Base-by-base conservation (phyloP, 2,888 invertebrate species). In the Drosophila fulvimacula region DNA sequence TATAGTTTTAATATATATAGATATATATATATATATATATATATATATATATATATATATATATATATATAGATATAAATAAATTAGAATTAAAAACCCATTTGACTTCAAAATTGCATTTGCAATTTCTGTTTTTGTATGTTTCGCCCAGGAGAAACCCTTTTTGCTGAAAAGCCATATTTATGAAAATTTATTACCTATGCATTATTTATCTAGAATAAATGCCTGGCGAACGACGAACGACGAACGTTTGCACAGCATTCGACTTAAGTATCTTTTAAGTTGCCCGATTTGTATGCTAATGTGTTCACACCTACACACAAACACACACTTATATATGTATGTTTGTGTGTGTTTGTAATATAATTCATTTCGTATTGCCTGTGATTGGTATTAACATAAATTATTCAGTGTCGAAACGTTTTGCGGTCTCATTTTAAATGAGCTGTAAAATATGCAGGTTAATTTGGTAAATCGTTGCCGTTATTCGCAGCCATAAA, bases 381-480 rank as follows among this genome's bases (percentile, higher is more conserved):
- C 71, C 69, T 66, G 57, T 80, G 80, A 80, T 80, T 81, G 81
- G 76, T 61, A 81, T 69, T 78, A 72, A 59, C 79, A 86, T 84
- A 81, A 72, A 83, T 83, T 72, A 73, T 83, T 75, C 73, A 67
- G 79, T 79, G 79, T 69, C 70, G 80, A 79, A 80, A 68, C 68
- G 68, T 67, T 82, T 80, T 76, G 79, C 66, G 79, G 81, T 57
- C 68, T 68, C 62, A 66, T 59, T 78, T 77, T 57, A 78, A 81
- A 81, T 81, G 78, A 73, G 71, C 71, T 80, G 73, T 68, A 66
- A 78, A 82, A 79, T 74, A 74, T 74, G 74, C 64, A 72, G 69
- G 76, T 79, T 79, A 63, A 81, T 77, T 81, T 79, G 57, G 30
- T 64, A 78, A 59, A 67, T 38, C 58, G 60, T 66, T 49, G 38